These are phyloP conservation scores for Cardiocondyla obscurior DNA, from an alignment of 1,140 invertebrate genomes.

Conservation along the genomic window DNA sequence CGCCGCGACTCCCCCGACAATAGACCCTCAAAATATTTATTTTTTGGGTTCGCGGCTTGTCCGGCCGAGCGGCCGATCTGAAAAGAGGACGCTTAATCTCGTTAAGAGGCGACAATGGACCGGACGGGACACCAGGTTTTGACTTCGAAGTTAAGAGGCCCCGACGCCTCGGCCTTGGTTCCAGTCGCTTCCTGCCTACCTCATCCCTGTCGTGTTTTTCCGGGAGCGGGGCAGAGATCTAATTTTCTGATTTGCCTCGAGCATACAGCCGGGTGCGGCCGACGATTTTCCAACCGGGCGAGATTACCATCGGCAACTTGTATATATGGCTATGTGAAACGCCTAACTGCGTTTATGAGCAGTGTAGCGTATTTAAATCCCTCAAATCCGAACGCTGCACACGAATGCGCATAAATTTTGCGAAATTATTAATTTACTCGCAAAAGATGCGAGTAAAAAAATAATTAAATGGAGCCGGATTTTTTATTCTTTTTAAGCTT, in stretches of 20 bases:
- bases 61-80: slow-evolving; percentile 59
- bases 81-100: slow-evolving; percentile 71
- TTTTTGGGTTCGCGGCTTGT: slow-evolving; percentile 57
- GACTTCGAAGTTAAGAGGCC: slow-evolving; percentile 73
- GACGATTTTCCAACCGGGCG: slow-evolving; percentile 28
- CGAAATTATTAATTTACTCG: neutral
- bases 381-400: neutral
- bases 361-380: neutral
- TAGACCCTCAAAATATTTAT: slow-evolving; percentile 79
- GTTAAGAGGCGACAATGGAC: slow-evolving; percentile 71
- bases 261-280: neutral
- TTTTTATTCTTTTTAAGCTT: neutral
- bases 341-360: neutral
- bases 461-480: neutral
- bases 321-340: neutral
- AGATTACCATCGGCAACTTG: slow-evolving; percentile 34
- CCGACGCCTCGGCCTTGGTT: neutral
- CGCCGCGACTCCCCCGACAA: slow-evolving; percentile 62
- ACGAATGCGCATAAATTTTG: neutral
- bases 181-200: slow-evolving; percentile 9
- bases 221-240: slow-evolving; percentile 28
- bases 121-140: slow-evolving; percentile 51
- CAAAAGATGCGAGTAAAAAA: neutral
- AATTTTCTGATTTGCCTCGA: slow-evolving; percentile 59
- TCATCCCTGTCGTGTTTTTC: neutral